Evolutionary conservation across 2,113 vertebrate species (phyloP).

Genomic region (Upupa epops): DNA sequence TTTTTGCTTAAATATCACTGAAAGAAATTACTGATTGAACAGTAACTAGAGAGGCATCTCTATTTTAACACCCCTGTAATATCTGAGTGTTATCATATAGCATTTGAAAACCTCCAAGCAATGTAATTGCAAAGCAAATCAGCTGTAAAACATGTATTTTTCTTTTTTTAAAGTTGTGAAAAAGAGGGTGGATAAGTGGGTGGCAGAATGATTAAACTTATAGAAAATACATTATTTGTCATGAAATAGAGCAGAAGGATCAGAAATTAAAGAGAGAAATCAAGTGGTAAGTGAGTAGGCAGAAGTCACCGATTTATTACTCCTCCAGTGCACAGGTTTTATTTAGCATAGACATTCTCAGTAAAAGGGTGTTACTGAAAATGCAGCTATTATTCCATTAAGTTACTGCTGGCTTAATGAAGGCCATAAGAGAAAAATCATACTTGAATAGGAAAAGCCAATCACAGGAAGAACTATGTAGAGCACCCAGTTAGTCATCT

Average conservation of each 20-base stretch:
- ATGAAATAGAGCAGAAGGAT: constrained; percentile 53
- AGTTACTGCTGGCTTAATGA: constrained; percentile 3
- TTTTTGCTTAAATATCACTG: not conserved
- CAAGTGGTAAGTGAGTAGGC: constrained; percentile 41
- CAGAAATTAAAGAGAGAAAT: constrained; percentile 15
- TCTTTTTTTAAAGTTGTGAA: constrained; percentile 67
- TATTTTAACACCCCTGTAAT: not conserved
- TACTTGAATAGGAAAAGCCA: not conserved
- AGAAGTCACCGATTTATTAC: constrained; percentile 38
- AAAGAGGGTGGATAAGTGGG: constrained; percentile 65
- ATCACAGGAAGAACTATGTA: not conserved
- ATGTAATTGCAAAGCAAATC: constrained; percentile 42
- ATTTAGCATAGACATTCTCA: constrained; percentile 21
- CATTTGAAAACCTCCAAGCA: constrained; percentile 8
- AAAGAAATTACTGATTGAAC: not conserved
- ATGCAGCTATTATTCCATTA: constrained; percentile 41
- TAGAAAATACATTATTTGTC: constrained; percentile 47
- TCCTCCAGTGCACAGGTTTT: constrained; percentile 23
- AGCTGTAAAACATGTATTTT: constrained; percentile 42
- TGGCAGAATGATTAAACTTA: constrained; percentile 53
- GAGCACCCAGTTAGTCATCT: constrained; percentile 5
- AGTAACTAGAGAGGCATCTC: not conserved
- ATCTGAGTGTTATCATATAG: constrained; percentile 7
- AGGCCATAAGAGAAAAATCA: not conserved
- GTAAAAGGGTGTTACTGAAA: constrained; percentile 14